phyloP scores from a whole-genome alignment of 2,888 invertebrate genomes.

The Tachina fera region DNA sequence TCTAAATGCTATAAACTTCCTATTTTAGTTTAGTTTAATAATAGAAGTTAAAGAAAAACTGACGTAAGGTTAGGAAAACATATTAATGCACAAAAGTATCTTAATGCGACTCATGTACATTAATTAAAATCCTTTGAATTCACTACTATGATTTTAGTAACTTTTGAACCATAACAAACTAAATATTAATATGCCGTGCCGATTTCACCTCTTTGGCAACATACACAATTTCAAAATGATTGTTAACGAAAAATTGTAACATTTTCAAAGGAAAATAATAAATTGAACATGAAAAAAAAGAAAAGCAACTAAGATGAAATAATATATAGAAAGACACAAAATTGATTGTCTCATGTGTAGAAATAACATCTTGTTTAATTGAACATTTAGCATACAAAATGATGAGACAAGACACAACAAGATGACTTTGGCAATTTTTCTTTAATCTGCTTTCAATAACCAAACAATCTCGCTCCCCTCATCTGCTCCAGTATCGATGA shows the following conservation, averaged over 20 bases:
- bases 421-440: slow-evolving; percentile 68
- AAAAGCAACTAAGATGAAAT: slow-evolving; percentile 29
- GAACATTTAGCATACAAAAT: slow-evolving; percentile 73
- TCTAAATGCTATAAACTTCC: too few species aligned
- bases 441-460: slow-evolving; percentile 57
- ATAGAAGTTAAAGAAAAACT: too few species aligned
- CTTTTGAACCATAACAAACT: too few species aligned
- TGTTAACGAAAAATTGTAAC: slow-evolving; percentile 67
- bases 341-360: slow-evolving; percentile 69
- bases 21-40: too few species aligned
- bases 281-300: neutral
- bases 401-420: slow-evolving; percentile 68
- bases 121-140: too few species aligned
- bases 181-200: neutral
- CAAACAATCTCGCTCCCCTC: slow-evolving; percentile 20
- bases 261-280: slow-evolving; percentile 49
- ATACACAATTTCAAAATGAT: slow-evolving; percentile 44
- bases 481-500: slow-evolving; percentile 12
- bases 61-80: too few species aligned
- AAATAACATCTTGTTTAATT: slow-evolving; percentile 74
- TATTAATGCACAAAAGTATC: too few species aligned
- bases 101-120: too few species aligned
- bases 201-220: slow-evolving; percentile 7
- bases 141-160: too few species aligned
- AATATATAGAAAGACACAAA: slow-evolving; percentile 39